Base-by-base conservation (phyloP, 2,797 vertebrate genomes). In the Garrulus glandarius region DNA sequence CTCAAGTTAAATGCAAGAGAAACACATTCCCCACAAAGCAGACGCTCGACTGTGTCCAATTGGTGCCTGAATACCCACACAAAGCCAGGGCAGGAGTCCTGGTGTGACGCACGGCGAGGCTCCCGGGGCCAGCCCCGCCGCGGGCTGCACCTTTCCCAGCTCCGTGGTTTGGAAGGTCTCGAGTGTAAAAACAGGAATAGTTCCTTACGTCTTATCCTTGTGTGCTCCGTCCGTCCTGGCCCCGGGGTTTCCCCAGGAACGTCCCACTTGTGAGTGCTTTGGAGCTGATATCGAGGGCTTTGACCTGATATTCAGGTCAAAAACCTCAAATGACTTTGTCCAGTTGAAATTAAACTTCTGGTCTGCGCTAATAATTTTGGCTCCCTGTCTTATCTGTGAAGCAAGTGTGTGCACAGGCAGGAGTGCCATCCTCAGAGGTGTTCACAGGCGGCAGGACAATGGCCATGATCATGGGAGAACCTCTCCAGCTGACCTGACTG, bases 11-110 rank as follows among this genome's bases (percentile, higher is more conserved):
- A 96, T 92, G 93, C 9, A 22, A 90, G 79, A 93, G 95, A 94
- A 95, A 95, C 87, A 92, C 94, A 95, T 95, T 96, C 92, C 80
- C 85, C 89, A 64, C 92, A 95, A 94, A 95, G 90, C 95, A 95
- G 92, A 94, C 60, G 0, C 77, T 89, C 1, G 6, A 61, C 83
- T 96, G 87, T 96, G 94, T 96, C 94, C 91, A 92, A 60, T 49
- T 57, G 93, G 84, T 94, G 74, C 43, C 1, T 84, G 94, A 93
- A 94, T 93, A 47, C 34, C 63, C 84, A 0, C 79, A 97, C 88
- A 92, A 96, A 95, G 93, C 83, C 92, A 59, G 79, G 87, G 87
- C 82, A 71, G 95, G 55, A 65, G 63, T 11, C 67, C 87, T 22
- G 82, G 68, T 10, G 89, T 89, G 91, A 89, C 20, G 60, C 85